Conservation (phyloP, 2,797 vertebrate species). For the Poliocrania exsul region DNA sequence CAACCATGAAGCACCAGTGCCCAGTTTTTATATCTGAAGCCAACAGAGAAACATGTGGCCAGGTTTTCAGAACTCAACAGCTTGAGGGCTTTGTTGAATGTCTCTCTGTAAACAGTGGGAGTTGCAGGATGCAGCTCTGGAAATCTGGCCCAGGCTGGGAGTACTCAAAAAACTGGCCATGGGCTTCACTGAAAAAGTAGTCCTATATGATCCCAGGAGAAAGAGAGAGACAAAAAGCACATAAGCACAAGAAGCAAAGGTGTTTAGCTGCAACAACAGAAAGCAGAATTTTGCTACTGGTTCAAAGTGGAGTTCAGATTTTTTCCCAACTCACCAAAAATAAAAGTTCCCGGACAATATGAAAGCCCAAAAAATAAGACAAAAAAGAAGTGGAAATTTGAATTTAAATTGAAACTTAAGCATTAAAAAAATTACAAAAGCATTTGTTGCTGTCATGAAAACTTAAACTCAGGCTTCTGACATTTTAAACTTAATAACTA, state of each 20-base stretch:
- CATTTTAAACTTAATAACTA: constrained; percentile 56
- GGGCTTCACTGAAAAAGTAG: not conserved
- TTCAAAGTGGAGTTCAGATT: not conserved
- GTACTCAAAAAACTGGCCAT: not conserved
- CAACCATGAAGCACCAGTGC: not conserved
- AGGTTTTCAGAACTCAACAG: not conserved
- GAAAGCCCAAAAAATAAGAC: not conserved
- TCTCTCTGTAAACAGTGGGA: not conserved
- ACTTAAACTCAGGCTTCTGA: constrained; percentile 40
- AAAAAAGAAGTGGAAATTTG: not conserved
- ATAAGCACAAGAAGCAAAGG: not conserved
- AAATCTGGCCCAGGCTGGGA: not conserved
- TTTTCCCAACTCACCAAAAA: not conserved
- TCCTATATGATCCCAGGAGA: not conserved
- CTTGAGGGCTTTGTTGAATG: not conserved
- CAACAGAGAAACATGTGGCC: not conserved
- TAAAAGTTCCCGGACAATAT: not conserved
- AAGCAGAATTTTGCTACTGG: not conserved
- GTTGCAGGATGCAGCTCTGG: not conserved
- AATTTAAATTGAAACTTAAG: constrained; percentile 15
- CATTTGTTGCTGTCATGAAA: constrained; percentile 38
- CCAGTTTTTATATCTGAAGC: not conserved
- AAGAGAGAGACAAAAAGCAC: not conserved
- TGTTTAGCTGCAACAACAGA: not conserved
- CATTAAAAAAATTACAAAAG: constrained; percentile 57